Evolutionary conservation across 2,888 invertebrate genomes (phyloP), one percentile per base, ranked within the genome.

Genomic region (Zaprionus obscuricornis): DNA sequence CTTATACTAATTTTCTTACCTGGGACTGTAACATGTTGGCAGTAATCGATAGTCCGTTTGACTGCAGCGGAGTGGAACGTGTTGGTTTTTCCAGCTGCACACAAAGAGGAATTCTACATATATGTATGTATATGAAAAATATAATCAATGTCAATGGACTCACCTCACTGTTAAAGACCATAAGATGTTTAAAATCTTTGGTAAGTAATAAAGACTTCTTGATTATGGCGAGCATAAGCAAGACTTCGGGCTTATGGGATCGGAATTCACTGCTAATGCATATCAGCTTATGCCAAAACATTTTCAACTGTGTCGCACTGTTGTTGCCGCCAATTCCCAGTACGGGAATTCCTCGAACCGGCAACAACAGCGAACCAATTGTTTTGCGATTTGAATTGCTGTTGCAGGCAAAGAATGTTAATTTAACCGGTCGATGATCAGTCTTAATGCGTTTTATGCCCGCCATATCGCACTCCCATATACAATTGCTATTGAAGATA

Each of bases 391-490:
- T 55, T 11, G 10, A 2, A 4, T 33, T 55, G 8, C 11, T 91
- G 91, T 33, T 51, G 29, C 51, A 47, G 11, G 71, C 31, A 8
- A 39, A 93, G 58, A 94, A 94, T 87, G 95, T 94, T 34, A 96
- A 90, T 87, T 95, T 94, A 17, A 96, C 91, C 0, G 95, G 94
- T 0, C 94, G 92, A 90, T 95, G 95, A 43, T 93, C 93, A 0
- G 94, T 93, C 77, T 95, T 91, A 74, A 95, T 92, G 88, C 93
- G 93, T 76, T 95, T 92, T 69, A 95, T 91, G 57, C 93, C 92
- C 72, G 92, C 92, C 89, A 94, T 94, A 72, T 94, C 94, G 1
- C 94, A 93, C 88, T 95, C 95, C 96, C 96, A 96, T 43, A 95
- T 93, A 50, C 96, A 92, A 87, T 95, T 94, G 14, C 94, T 94